Conservation (phyloP, 2,888 invertebrate species). For the Calameuta filiformis region DNA sequence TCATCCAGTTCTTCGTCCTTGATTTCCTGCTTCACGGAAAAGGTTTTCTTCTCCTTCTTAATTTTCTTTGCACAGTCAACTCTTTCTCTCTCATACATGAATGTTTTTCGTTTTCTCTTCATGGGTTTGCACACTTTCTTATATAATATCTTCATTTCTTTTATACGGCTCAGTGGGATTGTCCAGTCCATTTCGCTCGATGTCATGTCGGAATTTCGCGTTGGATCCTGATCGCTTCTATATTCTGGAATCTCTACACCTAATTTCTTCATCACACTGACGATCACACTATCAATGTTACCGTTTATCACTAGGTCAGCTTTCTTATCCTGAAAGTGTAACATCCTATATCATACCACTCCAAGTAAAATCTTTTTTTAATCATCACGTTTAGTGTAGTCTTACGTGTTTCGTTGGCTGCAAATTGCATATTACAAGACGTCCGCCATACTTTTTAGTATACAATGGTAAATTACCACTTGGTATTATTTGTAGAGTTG, state of each 20-base stretch:
- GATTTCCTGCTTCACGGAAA: conserved; percentile 23
- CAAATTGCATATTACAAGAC: conserved; percentile 92
- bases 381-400: conserved; percentile 26
- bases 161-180: conserved; percentile 72
- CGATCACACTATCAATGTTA: conserved; percentile 87
- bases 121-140: conserved; percentile 67
- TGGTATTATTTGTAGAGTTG: conserved; percentile 97
- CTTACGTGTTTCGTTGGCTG: conserved; percentile 97
- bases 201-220: conserved; percentile 68
- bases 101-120: conserved; percentile 61
- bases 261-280: conserved; percentile 79
- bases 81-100: conserved; percentile 60
- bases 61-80: conserved; percentile 37
- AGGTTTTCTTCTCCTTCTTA: conserved; percentile 32
- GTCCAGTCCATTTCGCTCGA: conserved; percentile 77
- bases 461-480: conserved; percentile 93
- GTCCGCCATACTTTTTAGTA: conserved; percentile 86
- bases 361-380: not conserved
- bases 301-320: conserved; percentile 89
- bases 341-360: not conserved
- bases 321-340: conserved; percentile 82
- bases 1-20: conserved; percentile 7
- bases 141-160: conserved; percentile 73
- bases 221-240: conserved; percentile 74
- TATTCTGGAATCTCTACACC: conserved; percentile 81